Conservation (phyloP, 2,113 vertebrate genomes). For the Heterotilapia buettikoferi region DNA sequence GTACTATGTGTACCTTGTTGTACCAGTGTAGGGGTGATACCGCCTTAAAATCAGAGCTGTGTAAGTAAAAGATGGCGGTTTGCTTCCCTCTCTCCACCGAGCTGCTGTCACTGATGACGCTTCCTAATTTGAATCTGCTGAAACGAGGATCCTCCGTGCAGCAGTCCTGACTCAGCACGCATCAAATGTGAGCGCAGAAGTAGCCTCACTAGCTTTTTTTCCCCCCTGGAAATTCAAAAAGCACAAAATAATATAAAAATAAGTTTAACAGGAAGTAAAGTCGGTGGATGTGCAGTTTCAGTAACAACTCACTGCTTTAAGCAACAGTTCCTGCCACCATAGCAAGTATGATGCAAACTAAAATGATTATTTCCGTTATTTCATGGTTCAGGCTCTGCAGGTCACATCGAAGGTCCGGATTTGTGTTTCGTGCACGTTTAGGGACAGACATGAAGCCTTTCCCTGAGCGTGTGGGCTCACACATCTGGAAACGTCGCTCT, state of each 20-base stretch:
- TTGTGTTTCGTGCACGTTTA: background rate
- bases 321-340: background rate
- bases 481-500: background rate
- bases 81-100: background rate
- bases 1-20: background rate
- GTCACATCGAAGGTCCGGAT: background rate
- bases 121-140: background rate
- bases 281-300: background rate
- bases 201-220: background rate
- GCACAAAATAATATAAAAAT: background rate
- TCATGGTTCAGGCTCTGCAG: background rate
- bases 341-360: background rate
- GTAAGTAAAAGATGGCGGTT: background rate
- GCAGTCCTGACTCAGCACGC: background rate
- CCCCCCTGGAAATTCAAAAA: background rate
- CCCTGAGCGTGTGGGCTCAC: rapidly evolving
- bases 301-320: background rate
- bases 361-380: background rate
- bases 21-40: background rate
- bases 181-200: background rate
- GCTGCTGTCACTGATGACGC: background rate
- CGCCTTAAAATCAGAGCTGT: background rate
- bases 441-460: background rate
- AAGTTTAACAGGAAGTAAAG: background rate
- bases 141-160: background rate